Evolutionary conservation across 1,140 invertebrate genomes (phyloP), one percentile per base, ranked within the genome.

Genomic region (Lepeophtheirus salmonis): DNA sequence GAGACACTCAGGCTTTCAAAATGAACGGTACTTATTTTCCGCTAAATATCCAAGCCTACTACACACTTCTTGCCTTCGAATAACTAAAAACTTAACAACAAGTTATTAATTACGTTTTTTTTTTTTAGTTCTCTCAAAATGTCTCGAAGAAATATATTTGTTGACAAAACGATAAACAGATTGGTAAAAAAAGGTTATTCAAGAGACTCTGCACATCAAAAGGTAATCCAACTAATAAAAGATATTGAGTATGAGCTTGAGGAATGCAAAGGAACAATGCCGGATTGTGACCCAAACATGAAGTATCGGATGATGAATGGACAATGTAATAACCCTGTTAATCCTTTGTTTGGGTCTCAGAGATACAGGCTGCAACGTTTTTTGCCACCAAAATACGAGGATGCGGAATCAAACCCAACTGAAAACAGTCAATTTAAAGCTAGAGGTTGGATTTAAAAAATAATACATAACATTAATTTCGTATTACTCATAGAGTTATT

Each of bases 251-350:
- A 10, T 6, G 30, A 41, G 30, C 6, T 41, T 41, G 30, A 41
- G 6, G 6, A 10, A 6, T 41, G 30, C n/a, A 41, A 41, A n/a
- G n/a, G 30, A n/a, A 41, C 6, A 6, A n/a, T 10, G 30, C 30
- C 30, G 6, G n/a, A 41, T 41, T 79, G 77, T 64, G 78, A 79
- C 64, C 77, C 78, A 61, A 79, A 77, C 0, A 67, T 70, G n/a
- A 70, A 68, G 63, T 79, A 75, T 66, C 67, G 78, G 2, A 75
- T 72, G 0, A 68, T 70, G n/a, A 76, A 74, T 17, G 77, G 77
- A 16, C 78, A 76, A 75, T 79, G 77, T 62, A 79, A 79, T 63
- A 80, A 79, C 63, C 66, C 80, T 10, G 67, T 70, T 53, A 67
- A 72, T 65, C 77, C 77, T 1, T 67, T 72, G 41, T 69, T 64